A percentile compares a stretch with the other conserved stretches of the same genome.
Conservation (phyloP, 2,888 invertebrate genomes). For the Hyposoter didymator region DNA sequence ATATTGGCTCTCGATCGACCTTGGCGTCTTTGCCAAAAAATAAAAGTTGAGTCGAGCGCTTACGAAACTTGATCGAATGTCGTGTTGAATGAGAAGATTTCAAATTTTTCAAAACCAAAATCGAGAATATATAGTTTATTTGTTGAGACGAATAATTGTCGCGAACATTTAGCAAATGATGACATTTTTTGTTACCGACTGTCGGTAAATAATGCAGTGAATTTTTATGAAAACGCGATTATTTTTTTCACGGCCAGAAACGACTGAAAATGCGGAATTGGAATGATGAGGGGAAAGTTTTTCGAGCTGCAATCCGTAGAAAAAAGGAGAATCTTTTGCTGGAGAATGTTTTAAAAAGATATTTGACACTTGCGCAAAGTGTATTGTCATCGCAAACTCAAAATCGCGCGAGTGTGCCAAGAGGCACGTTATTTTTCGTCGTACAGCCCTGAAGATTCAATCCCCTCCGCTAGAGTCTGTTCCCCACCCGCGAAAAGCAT, state of each 20-base stretch:
- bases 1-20: slow-evolving; percentile 2
- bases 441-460: slow-evolving; percentile 50
- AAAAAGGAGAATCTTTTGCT: background rate
- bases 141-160: background rate
- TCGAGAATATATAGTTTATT: background rate
- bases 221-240: background rate
- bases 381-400: background rate
- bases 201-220: background rate
- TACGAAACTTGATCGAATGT: background rate
- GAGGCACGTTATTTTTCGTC: slow-evolving; percentile 36
- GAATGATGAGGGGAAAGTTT: background rate
- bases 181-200: background rate
- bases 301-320: background rate
- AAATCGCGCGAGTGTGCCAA: background rate
- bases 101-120: background rate
- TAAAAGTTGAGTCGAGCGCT: background rate
- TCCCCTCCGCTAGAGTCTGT: slow-evolving; percentile 59
- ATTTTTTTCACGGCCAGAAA: background rate
- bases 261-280: background rate
- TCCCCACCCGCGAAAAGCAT: slow-evolving; percentile 18
- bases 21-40: background rate
- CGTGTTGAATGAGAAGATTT: background rate
- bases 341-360: background rate
- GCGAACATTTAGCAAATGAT: background rate
- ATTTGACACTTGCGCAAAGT: background rate